These are phyloP conservation scores for Sepioteuthis lessoniana DNA, from an alignment of 2,888 invertebrate genomes.

Conservation along the genomic window DNA sequence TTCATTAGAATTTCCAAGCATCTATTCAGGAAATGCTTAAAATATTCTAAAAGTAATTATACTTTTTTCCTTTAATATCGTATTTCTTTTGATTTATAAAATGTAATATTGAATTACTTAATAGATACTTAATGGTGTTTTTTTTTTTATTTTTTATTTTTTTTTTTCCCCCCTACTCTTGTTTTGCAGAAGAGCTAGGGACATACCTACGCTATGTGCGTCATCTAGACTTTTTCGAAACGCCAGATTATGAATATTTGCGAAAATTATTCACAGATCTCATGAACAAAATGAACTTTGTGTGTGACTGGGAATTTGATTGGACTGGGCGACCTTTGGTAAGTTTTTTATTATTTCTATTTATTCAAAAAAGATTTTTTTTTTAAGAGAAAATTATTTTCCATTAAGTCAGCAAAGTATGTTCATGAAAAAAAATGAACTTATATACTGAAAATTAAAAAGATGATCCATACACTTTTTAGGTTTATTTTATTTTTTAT, in stretches of 20 bases:
- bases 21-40: neutral
- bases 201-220: slow-evolving; percentile 97
- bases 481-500: no score
- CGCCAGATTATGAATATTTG: slow-evolving; percentile 99
- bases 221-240: slow-evolving; percentile 98
- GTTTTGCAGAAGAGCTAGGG: slow-evolving; percentile 93
- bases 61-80: neutral
- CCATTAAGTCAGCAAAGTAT: neutral
- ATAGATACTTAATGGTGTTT: neutral
- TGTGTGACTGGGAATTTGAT: slow-evolving; percentile 75
- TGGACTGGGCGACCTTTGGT: slow-evolving; percentile 73
- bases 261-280: slow-evolving; percentile 89
- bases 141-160: neutral
- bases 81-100: neutral
- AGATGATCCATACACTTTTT: neutral
- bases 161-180: neutral
- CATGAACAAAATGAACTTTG: slow-evolving; percentile 73
- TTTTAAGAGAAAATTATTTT: neutral
- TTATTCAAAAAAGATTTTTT: no score
- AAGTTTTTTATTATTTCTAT: slow-evolving; percentile 48
- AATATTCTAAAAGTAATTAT: neutral
- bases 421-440: neutral
- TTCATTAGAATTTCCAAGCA: neutral
- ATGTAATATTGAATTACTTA: neutral
- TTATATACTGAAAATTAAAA: neutral